These are phyloP conservation scores for Chelonoidis abingdonii DNA, from an alignment of 2,113 vertebrate genomes.

Conservation along the genomic window DNA sequence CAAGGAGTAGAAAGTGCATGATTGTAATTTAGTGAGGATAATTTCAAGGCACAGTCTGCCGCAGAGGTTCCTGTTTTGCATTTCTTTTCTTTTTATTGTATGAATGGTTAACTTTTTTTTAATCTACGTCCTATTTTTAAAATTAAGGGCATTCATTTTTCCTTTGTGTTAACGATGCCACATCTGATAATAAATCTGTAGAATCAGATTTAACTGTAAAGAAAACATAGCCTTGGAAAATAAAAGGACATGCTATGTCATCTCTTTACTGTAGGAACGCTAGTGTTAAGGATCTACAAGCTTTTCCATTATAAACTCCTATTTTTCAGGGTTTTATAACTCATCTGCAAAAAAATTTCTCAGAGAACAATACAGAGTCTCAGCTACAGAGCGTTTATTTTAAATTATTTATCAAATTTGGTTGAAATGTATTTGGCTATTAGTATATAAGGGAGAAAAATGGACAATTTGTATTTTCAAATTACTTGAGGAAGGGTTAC, in stretches of 20 bases:
- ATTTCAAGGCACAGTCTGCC: constrained; percentile 81
- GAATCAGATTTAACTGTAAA: constrained; percentile 10
- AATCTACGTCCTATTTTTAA: constrained; percentile 70
- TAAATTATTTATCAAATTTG: background rate
- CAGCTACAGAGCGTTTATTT: background rate
- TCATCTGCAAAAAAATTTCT: background rate
- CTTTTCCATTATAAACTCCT: constrained; percentile 10
- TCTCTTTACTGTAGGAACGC: background rate
- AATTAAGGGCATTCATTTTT: constrained; percentile 25
- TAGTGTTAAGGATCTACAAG: background rate
- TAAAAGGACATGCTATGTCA: background rate
- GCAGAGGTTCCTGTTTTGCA: constrained; percentile 27
- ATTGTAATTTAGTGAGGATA: constrained; percentile 83
- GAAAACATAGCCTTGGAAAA: constrained; percentile 3
- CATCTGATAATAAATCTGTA: constrained; percentile 61
- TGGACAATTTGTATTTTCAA: background rate
- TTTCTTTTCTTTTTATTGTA: constrained; percentile 61
- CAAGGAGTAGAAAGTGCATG: constrained; percentile 77
- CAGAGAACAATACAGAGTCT: background rate
- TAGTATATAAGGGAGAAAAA: constrained; percentile 12
- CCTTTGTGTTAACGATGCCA: constrained; percentile 56
- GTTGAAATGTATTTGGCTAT: background rate
- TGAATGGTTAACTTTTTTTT: constrained; percentile 55
- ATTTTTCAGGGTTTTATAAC: background rate
- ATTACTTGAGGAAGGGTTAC: constrained; percentile 2